Base-by-base conservation (phyloP, 1,140 invertebrate species). In the Aporrectodea caliginosa region DNA sequence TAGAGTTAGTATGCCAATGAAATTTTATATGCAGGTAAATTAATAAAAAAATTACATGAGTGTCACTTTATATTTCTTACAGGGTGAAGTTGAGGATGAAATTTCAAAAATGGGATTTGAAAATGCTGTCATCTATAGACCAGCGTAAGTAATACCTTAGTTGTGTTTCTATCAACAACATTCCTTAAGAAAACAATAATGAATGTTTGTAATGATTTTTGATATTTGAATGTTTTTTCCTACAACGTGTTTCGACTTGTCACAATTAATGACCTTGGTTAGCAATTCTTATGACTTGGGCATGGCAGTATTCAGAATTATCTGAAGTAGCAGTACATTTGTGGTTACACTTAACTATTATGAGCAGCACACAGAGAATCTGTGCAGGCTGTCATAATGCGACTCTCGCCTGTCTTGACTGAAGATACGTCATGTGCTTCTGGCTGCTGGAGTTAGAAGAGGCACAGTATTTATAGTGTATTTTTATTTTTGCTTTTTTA, bases 1-100 rank as follows among this genome's bases (percentile, higher is more conserved):
- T n/a, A n/a, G n/a, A n/a, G n/a, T 12, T 58, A 12, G 43, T 12
- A 58, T 12, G 22, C 22, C 43, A 12, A 22, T 22, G 43, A 58
- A 58, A 12, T 58, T 58, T 22, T 12, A 22, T 58, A 58, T 6
- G 43, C 43, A 12, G 29, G 16, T 33, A 31, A 27, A 31, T 31
- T 27, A 16, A 29, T 33, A 2, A 72, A 27, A 27, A 6, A 72
- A 12, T 72, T 27, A 6, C 27, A 29, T 14, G 6, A 1, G 2
- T 30, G 1, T 33, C 1, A 74, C 27, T 30, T 29, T 2, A 31
- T 33, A 27, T 74, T 30, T 1, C 32, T 1, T 34, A 30, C 33
- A 76, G 75, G 75, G 35, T 68, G 22, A 76, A 32, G 29, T 35
- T 35, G 75, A 76, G 35, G 33, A 76, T 16, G 75, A 76, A 35